Base-by-base conservation (phyloP, 2,113 vertebrate genomes). In the Coturnix japonica region DNA sequence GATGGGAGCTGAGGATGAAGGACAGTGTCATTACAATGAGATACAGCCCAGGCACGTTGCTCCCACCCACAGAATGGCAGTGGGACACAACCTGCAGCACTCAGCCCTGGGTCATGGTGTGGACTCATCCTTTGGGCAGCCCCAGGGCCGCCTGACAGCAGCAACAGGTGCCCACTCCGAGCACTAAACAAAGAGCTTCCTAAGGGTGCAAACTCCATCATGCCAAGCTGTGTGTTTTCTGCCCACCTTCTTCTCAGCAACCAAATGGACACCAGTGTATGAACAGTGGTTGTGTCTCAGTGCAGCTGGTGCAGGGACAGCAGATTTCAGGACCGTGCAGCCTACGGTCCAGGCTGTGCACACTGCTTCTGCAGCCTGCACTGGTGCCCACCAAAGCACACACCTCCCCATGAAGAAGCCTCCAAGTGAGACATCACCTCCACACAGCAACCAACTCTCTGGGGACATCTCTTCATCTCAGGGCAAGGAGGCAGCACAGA, bases 381-480 rank as follows among this genome's bases (percentile, higher is more conserved):
- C 54, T 12, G 30, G 26, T 19, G 39, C 22, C 59, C 67, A 53
- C 1, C 14, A 76, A 66, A 47, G 53, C 30, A 44, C 8, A 43
- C 11, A 18, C 56, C 26, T 18, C 63, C 16, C 1, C 2, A 49
- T 23, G 7, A 26, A 41, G 0, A 5, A 60, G 44, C 21, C 57
- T 72, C 70, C 81, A 79, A 49, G 12, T 35, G 26, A 75, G 57
- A 76, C 63, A 18, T 1, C 31, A 46, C 8, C n/a, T n/a, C 44
- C 75, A n/a, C 44, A 28, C 22, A 69, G 51, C 31, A 47, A 21
- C 13, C 54, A n/a, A 13, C 17, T 33, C 57, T 49, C 74, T 86
- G 0, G 0, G 41, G n/a, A 37, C 3, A 54, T 1, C 39, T 5
- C 31, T 44, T 25, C 46, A 28, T 25, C 43, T 53, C 35, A 31